Evolutionary conservation across 37 sponge, comb jelly and placozoan genomes (phyloP).

Genomic region (Aplysina aerophoba): DNA sequence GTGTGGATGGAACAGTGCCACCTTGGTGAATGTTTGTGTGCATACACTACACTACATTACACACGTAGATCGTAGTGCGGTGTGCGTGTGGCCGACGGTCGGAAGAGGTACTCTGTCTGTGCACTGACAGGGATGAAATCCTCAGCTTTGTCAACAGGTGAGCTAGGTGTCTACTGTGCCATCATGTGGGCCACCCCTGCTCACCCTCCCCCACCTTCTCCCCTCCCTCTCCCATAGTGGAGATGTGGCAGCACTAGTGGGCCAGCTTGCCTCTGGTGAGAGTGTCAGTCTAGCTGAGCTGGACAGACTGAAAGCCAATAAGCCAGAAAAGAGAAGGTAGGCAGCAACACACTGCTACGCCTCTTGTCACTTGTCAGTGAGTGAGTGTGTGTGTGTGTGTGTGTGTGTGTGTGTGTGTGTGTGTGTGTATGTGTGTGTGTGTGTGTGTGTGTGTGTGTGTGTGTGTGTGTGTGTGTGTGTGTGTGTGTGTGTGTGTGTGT

Average conservation of each 20-base stretch:
- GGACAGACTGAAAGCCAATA: conserved; percentile 1
- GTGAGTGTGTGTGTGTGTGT: not conserved
- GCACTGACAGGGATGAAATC: not conserved
- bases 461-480: too few species aligned
- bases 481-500: not conserved
- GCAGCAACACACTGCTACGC: not conserved
- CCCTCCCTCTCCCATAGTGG: conserved; percentile 20
- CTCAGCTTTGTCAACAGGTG: conserved; percentile 22
- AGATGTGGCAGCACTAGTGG: conserved; percentile 50
- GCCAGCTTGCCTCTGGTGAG: conserved; percentile 62
- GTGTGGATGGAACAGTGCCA: not conserved
- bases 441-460: not conserved
- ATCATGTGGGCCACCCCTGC: too few species aligned
- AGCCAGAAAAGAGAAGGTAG: conserved; percentile 11
- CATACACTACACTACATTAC: not conserved
- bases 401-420: not conserved
- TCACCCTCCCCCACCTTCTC: not conserved
- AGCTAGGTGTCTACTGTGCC: too few species aligned
- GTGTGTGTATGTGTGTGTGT: too few species aligned
- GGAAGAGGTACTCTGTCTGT: not conserved
- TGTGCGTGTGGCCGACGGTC: conserved; percentile 8
- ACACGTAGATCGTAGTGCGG: not conserved
- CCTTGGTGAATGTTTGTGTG: conserved; percentile 21
- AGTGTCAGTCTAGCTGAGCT: conserved; percentile 36
- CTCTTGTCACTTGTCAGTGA: not conserved